Conservation (phyloP, 2,797 vertebrate species). For the Hydrocynus forskahlii region DNA sequence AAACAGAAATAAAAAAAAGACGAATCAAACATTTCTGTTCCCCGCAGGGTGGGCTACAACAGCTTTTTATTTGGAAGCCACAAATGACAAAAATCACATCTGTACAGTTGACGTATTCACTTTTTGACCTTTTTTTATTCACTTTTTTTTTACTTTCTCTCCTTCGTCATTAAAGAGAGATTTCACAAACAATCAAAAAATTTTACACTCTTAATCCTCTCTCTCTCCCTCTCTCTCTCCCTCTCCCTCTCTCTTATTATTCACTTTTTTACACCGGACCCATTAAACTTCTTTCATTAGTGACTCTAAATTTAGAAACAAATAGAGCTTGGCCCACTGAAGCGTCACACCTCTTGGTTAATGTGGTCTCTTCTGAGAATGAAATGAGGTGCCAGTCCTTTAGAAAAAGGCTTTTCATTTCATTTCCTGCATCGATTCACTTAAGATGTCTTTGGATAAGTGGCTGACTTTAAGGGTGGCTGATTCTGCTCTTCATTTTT, state of each 20-base stretch:
- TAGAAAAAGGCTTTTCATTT: slow-evolving; percentile 28
- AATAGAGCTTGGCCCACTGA: slow-evolving; percentile 40
- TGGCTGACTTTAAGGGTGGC: slow-evolving; percentile 48
- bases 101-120: no score
- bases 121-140: no score
- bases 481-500: slow-evolving; percentile 38
- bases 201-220: slow-evolving; percentile 8
- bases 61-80: no score
- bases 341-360: slow-evolving; percentile 32
- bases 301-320: slow-evolving; percentile 50
- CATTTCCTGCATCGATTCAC: slow-evolving; percentile 36
- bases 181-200: slow-evolving; percentile 6
- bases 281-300: slow-evolving; percentile 51
- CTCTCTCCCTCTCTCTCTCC: not conserved
- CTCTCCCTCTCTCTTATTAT: slow-evolving; percentile 19
- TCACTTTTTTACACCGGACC: slow-evolving; percentile 37
- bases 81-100: no score
- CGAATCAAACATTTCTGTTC: no score
- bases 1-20: no score
- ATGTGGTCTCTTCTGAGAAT: slow-evolving; percentile 37
- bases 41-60: no score
- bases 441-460: slow-evolving; percentile 34
- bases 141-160: no score
- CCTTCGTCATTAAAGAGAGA: not conserved
- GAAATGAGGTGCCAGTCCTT: slow-evolving; percentile 31